Base-by-base conservation (phyloP, 2,797 vertebrate species). In the Syndactyla subalaris region DNA sequence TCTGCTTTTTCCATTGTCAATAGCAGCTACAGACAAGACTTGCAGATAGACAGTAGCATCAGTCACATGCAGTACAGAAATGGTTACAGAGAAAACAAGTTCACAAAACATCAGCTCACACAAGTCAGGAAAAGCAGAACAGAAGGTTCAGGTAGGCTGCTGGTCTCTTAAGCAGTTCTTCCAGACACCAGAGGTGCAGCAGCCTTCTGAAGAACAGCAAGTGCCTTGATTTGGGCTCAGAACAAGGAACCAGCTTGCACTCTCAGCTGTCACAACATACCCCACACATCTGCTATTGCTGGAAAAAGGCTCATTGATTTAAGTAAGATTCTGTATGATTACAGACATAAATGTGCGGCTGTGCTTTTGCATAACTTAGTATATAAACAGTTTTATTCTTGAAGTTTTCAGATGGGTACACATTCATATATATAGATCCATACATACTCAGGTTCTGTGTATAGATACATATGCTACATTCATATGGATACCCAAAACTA, bases 1-100 rank as follows among this genome's bases (percentile, higher is more conserved):
- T 30, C 55, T 93, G 61, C 6, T 76, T 92, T 88, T 87, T 73
- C 41, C 29, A 70, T 63, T 87, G 34, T 89, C 81, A 79, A 4
- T n/a, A 74, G 46, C n/a, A 71, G 39, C 74, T 54, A 39, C 67
- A 34, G 9, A 67, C 32, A 71, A 63, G 7, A 58, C 30, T 74
- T 86, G 36, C 54, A 58, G 70, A 82, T 43, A 22, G 68, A 57
- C 70, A 74, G 48, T 48, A 77, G 59, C 77, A 87, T 71, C 88
- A 83, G 67, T 4, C 17, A 27, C 52, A 17, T 7, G 9, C 45
- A 71, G 30, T 2, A 2, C 48, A 87, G 17, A 29, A 58, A 14
- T 2, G 2, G 15, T 63, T 79, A 61, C 30, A 52, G 48, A 74
- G 34, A 38, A 87, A 92, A n/a, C 51, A 73, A 74, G 6, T 43